Base-by-base conservation (phyloP, 2,113 vertebrate genomes). In the Ascaphus truei region DNA sequence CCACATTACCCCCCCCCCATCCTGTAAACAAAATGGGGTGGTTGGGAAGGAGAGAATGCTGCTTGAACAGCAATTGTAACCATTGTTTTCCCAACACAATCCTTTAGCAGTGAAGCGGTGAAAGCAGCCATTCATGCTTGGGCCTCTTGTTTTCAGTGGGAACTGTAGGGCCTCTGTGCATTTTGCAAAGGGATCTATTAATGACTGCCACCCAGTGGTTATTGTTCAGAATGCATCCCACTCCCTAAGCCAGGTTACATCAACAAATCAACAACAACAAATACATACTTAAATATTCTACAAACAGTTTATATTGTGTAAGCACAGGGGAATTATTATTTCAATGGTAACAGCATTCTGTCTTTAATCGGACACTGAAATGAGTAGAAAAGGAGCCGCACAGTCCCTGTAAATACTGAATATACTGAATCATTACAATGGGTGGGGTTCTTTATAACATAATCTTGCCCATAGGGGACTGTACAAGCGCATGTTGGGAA, bases 401-500 rank as follows among this genome's bases (percentile, higher is more conserved):
- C 33, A 65, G 26, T 37, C 47, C 23, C 30, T 27, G 2, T 20
- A 26, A 23, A 23, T 36, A 63, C 43, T 13, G 47, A 62, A 31
- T 62, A 29, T 62, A n/a, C 16, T 48, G 60, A 20, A 10, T 37
- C 51, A 64, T 50, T 27, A 50, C 3, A 16, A 64, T 51, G 47
- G 62, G 62, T 23, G 51, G 62, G 62, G 62, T 37, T n/a, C n/a
- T 31, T 1, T 64, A 64, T 64, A 30, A 20, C 22, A 37, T 64
- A 27, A 63, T 63, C 62, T 50, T 15, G 22, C 47, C 62, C 62
- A 11, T 9, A 27, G 47, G 61, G 62, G 33, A 39, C 62, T 52
- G 62, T 18, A 52, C 62, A 62, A 12, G 11, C 3, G 16, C 39
- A 36, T 63, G 15, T 50, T 26, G 33, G 34, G 36, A 48, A 51